Base-by-base conservation (phyloP, 2,113 vertebrate genomes). In the Charina bottae region DNA sequence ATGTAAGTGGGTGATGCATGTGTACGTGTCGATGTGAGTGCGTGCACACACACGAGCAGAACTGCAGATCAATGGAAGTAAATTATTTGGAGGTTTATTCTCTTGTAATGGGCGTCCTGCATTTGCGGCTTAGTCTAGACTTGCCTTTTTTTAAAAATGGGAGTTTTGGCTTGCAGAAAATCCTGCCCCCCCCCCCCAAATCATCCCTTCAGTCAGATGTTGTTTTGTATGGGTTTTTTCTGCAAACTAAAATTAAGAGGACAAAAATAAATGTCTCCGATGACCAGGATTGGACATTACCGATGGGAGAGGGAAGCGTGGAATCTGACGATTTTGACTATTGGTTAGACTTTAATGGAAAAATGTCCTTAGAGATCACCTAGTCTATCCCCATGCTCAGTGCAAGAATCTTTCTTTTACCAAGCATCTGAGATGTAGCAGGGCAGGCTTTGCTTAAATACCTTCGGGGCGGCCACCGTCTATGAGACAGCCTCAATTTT, bases 1-100 rank as follows among this genome's bases (percentile, higher is more conserved):
- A 98, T 94, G 99, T 99, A 98, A 99, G 99, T 97, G 91, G 54
- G 83, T 89, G 6, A 78, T 92, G 28, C 92, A 3, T 10, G 13
- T 4, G 62, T 21, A 3, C 1, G 2, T 87, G 62, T 59, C 0
- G n/a, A 0, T 54, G 17, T 37, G 26, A 21, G 55, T 84, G 89
- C 0, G 15, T 37, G 68, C 37, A 3, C n/a, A 90, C 49, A 84
- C 6, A 49, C 68, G 54, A 58, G 11, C 11, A 46, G 33, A 17
- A 37, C 12, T 91, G 33, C n/a, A 60, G 46, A 28, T 62, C 53
- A 55, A 62, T 19, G 28, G 26, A 28, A 11, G 13, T 4, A 10
- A 84, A 85, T 85, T 53, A 8, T n/a, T 64, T 53, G 42, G 13
- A 1, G 1, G 24, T 62, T n/a, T 4, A 15, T 11, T 37, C 24